A percentile compares a stretch with the other conserved stretches of the same genome.
phyloP scores from a whole-genome alignment of 2,888 invertebrate species.

The Diplazon laetatorius region DNA sequence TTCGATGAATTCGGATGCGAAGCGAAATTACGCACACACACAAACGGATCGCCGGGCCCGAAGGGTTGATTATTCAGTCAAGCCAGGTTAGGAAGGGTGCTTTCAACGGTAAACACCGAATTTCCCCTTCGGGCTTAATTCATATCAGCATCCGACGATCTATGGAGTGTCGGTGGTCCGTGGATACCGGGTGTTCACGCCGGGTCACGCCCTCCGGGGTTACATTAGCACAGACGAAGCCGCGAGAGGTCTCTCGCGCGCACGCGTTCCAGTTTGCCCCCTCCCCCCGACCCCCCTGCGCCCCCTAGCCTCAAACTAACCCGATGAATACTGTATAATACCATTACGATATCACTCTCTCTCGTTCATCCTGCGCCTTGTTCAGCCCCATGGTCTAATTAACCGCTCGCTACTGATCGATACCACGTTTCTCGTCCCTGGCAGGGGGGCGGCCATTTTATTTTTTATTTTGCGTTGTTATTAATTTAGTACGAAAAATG shows the following conservation, averaged over 20 bases:
- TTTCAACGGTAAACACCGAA: conserved; percentile 51
- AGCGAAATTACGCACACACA: too few species aligned
- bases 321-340: conserved; percentile 62
- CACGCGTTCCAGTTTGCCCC: conserved; percentile 2
- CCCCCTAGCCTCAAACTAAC: conserved; percentile 44
- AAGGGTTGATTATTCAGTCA: conserved; percentile 46
- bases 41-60: too few species aligned
- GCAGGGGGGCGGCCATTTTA: conserved; percentile 62
- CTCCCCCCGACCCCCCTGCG: not conserved
- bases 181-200: conserved; percentile 39
- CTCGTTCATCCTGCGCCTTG: conserved; percentile 34
- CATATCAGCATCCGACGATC: conserved; percentile 57
- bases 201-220: conserved; percentile 62
- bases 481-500: conserved; percentile 64
- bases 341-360: conserved; percentile 58
- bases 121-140: conserved; percentile 60
- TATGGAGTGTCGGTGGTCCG: conserved; percentile 39
- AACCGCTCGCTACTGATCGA: conserved; percentile 55
- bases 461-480: too few species aligned
- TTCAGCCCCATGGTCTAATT: conserved; percentile 54
- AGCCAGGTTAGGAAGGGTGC: conserved; percentile 40
- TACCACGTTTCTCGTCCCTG: conserved; percentile 54
- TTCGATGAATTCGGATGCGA: too few species aligned
- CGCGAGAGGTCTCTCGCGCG: not conserved
- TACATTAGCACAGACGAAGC: conserved; percentile 13